These are phyloP conservation scores for Chloebia gouldiae DNA, from an alignment of 2,113 vertebrate species.

Conservation along the genomic window DNA sequence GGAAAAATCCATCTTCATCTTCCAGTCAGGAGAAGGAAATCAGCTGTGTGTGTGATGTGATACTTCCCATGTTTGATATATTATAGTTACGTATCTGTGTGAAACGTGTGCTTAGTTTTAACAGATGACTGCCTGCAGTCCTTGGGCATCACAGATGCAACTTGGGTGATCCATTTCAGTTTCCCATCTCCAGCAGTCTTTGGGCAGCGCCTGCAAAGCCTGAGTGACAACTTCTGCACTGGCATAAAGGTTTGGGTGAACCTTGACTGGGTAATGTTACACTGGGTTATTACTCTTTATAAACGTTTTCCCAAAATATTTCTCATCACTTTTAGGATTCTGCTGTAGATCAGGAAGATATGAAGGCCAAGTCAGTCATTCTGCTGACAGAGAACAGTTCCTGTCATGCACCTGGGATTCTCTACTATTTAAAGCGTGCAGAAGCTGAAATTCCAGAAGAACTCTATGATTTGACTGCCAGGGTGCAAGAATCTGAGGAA, in stretches of 20 bases:
- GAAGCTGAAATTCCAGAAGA: conserved; percentile 76
- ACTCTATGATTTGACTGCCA: conserved; percentile 73
- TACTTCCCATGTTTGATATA: background rate
- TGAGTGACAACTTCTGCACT: conserved; percentile 81
- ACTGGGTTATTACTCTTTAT: background rate
- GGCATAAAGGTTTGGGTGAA: conserved; percentile 70
- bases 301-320: background rate
- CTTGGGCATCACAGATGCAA: conserved; percentile 85
- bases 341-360: background rate
- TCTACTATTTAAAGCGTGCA: conserved; percentile 77
- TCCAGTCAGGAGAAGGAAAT: background rate
- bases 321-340: background rate
- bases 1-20: background rate
- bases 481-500: conserved; percentile 73
- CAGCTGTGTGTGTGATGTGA: accelerated
- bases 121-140: conserved; percentile 79
- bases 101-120: conserved; percentile 74
- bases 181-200: conserved; percentile 84
- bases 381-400: conserved; percentile 81
- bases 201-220: conserved; percentile 80
- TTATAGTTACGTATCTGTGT: background rate
- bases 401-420: conserved; percentile 60
- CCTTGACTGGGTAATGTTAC: background rate
- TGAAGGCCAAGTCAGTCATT: conserved; percentile 76
- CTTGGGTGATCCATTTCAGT: conserved; percentile 85